Evolutionary conservation across 1,140 invertebrate species (phyloP), one percentile per base, ranked within the genome.

Genomic region (Adelges cooleyi): DNA sequence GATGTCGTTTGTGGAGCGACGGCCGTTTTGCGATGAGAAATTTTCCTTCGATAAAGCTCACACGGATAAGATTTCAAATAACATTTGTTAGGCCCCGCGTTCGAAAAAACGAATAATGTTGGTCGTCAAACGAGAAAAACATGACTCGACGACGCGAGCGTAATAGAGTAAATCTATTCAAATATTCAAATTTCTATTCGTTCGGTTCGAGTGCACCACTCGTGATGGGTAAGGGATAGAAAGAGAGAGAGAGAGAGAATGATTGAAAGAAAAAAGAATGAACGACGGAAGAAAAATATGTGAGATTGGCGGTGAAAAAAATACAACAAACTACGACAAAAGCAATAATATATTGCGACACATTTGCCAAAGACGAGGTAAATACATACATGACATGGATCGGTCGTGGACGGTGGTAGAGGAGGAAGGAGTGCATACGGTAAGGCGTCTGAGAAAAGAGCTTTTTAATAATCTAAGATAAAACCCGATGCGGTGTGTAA

Each of bases 381-480:
- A 52, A 52, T 52, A 52, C 36, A n/a, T n/a, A n/a, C n/a, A n/a
- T n/a, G n/a, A n/a, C n/a, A n/a, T n/a, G n/a, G n/a, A n/a, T n/a
- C n/a, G n/a, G n/a, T n/a, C n/a, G n/a, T n/a, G n/a, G n/a, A n/a
- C n/a, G n/a, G n/a, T n/a, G n/a, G n/a, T n/a, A n/a, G n/a, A n/a
- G n/a, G n/a, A n/a, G 36, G 36, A 13, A 38, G 6, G 13, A 38
- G 13, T 8, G 13, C 6, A 38, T n/a, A n/a, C 8, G n/a, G 36
- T 40, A 13, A n/a, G 36, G 20, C 10, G 52, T 54, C 25, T 18
- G 20, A 38, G 15, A 54, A 54, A 59, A 59, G 36, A 27, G 53
- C 53, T 59, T 59, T 44, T n/a, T 59, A 44, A 59, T 40, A 59
- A 59, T 44, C 53, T 25, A n/a, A 23, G 38, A 40, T 20, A 15